Conservation (phyloP, 1,140 invertebrate genomes). For the Nasonia longicornis region DNA sequence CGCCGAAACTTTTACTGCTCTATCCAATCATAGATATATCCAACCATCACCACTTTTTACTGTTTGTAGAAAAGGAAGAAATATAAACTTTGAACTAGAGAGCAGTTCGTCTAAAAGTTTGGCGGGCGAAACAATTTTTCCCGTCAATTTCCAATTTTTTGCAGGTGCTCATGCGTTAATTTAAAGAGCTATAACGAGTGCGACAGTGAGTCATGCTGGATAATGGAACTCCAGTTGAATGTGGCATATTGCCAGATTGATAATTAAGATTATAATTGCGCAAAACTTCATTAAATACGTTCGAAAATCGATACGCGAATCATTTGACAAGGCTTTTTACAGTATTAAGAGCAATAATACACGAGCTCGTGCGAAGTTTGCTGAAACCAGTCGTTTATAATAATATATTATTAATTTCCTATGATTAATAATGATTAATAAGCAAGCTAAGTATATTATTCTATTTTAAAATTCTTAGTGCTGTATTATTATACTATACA, state of each 20-base stretch:
- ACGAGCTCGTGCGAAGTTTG: too few relatives aligned
- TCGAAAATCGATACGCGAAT: neutral
- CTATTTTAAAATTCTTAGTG: neutral
- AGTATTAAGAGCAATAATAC: neutral
- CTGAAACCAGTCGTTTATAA: too few relatives aligned
- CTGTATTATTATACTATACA: neutral
- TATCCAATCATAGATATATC: too few relatives aligned
- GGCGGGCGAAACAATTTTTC: neutral
- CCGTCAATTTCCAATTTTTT: neutral
- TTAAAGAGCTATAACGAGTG: neutral
- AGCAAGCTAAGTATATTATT: too few relatives aligned
- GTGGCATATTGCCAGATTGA: neutral
- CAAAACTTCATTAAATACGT: neutral
- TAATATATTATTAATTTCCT: too few relatives aligned
- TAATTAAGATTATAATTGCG: slow-evolving; percentile 2
- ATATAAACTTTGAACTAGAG: too few relatives aligned
- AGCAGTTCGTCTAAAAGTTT: neutral
- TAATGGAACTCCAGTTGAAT: neutral
- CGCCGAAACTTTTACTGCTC: neutral
- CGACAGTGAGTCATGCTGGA: neutral
- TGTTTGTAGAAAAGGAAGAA: too few relatives aligned
- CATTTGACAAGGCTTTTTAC: too few relatives aligned
- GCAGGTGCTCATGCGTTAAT: neutral
- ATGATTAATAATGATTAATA: too few relatives aligned
- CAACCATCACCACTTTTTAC: too few relatives aligned